These are phyloP conservation scores for Apus apus DNA, from an alignment of 2,113 vertebrate species.

Conservation along the genomic window DNA sequence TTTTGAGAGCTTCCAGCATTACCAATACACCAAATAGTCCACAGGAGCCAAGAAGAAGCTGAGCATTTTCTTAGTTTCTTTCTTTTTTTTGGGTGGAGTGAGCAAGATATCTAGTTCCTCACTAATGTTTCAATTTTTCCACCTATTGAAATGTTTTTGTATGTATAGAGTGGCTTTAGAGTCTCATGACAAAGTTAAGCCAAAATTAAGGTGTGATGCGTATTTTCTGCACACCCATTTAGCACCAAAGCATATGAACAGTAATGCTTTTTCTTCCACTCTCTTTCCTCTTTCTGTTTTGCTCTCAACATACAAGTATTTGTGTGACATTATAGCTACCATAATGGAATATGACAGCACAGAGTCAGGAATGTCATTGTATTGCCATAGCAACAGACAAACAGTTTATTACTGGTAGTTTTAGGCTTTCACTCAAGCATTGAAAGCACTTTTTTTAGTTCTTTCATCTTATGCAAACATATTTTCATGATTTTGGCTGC, in stretches of 20 bases:
- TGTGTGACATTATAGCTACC: slow-evolving; percentile 15
- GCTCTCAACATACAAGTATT: background rate
- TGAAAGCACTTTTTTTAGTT: slow-evolving; percentile 20
- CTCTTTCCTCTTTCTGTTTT: background rate
- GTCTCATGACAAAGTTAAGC: background rate
- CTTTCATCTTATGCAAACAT: slow-evolving; percentile 16
- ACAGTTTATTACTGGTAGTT: slow-evolving; percentile 23
- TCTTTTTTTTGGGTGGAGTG: background rate
- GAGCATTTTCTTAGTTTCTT: background rate
- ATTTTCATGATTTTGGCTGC: slow-evolving; percentile 39
- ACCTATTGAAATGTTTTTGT: background rate
- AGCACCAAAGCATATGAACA: background rate
- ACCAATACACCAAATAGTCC: background rate
- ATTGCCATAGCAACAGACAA: slow-evolving; percentile 57
- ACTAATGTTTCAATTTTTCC: background rate
- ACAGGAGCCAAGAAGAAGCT: background rate
- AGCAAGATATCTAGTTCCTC: background rate
- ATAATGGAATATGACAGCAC: slow-evolving; percentile 34
- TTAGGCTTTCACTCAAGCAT: slow-evolving; percentile 9
- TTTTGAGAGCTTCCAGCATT: slow-evolving; percentile 22
- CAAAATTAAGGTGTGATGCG: background rate
- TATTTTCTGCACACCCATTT: background rate
- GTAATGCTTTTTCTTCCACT: background rate
- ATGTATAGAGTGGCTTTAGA: background rate
- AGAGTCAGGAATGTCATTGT: background rate